Percentiles rank a stretch among this genome's conserved stretches.
phyloP scores from a whole-genome alignment of 2,888 invertebrate species.

The Meghimatium bilineatum region DNA sequence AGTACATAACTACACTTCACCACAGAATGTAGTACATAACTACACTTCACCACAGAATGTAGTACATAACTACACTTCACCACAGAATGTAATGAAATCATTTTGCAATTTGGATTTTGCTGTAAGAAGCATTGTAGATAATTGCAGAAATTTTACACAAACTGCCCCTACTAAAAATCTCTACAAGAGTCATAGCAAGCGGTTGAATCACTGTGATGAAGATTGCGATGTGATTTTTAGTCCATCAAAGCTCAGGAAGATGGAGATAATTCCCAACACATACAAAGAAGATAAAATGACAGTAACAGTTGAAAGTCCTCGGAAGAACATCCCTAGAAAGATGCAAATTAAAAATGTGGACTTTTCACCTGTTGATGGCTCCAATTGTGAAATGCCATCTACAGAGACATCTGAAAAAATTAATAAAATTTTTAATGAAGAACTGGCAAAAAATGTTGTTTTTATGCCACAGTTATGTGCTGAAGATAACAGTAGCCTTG shows the following conservation, averaged over 20 bases:
- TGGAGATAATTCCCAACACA: neutral
- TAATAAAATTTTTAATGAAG: neutral
- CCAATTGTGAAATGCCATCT: neutral
- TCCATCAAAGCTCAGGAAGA: conserved; percentile 32
- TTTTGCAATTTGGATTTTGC: neutral
- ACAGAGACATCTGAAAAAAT: neutral
- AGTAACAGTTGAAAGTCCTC: neutral
- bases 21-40: no score
- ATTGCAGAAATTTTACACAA: neutral
- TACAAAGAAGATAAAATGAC: no score
- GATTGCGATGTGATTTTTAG: neutral
- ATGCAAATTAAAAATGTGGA: neutral
- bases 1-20: neutral
- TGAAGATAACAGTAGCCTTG: neutral
- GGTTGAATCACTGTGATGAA: neutral
- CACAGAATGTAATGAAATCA: neutral
- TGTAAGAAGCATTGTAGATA: no score
- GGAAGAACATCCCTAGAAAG: neutral
- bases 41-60: conserved; percentile 7
- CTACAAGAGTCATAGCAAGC: conserved; percentile 21
- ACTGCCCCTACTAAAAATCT: neutral
- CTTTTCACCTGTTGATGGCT: neutral
- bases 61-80: no score
- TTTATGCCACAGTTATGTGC: neutral
- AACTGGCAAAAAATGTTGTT: neutral